These are phyloP conservation scores for Gambusia affinis DNA, from an alignment of 2,113 vertebrate species.

Conservation along the genomic window DNA sequence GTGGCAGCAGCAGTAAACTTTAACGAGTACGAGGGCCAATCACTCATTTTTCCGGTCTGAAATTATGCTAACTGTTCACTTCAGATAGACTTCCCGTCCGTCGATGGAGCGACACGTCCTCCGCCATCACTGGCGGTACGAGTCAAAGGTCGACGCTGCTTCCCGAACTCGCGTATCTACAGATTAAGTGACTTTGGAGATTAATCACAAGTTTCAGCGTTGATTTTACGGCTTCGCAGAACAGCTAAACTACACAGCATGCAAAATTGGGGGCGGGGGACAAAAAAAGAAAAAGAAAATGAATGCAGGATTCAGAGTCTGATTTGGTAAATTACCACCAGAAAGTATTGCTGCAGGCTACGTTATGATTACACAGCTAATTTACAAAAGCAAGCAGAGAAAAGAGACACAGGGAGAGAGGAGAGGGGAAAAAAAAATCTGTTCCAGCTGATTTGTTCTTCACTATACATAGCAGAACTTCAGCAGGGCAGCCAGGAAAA, in stretches of 20 bases:
- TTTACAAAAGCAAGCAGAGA: constrained; percentile 4
- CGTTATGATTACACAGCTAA: not conserved
- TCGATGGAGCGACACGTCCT: not conserved
- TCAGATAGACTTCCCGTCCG: not conserved
- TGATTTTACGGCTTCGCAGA: not conserved
- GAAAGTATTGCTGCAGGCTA: not conserved
- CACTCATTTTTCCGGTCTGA: not conserved
- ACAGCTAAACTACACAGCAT: not conserved
- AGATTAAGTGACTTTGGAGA: not conserved
- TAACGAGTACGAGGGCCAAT: not conserved
- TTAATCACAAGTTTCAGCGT: not conserved
- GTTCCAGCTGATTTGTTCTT: not conserved
- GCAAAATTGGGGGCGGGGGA: not conserved
- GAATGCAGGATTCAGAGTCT: not conserved
- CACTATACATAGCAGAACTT: not conserved
- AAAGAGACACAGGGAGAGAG: not conserved
- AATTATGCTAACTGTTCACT: constrained; percentile 1
- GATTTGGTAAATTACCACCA: not conserved
- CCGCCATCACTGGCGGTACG: not conserved
- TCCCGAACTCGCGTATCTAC: not conserved
- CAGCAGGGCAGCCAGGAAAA: not conserved
- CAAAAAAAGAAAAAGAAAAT: not conserved
- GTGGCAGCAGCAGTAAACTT: not conserved
- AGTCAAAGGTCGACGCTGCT: not conserved
- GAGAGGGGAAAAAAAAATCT: not conserved